Percentiles rank a stretch among this genome's conserved stretches.
Evolutionary conservation across 1,140 invertebrate genomes (phyloP).

Genomic region (Diploscapter pachys): DNA sequence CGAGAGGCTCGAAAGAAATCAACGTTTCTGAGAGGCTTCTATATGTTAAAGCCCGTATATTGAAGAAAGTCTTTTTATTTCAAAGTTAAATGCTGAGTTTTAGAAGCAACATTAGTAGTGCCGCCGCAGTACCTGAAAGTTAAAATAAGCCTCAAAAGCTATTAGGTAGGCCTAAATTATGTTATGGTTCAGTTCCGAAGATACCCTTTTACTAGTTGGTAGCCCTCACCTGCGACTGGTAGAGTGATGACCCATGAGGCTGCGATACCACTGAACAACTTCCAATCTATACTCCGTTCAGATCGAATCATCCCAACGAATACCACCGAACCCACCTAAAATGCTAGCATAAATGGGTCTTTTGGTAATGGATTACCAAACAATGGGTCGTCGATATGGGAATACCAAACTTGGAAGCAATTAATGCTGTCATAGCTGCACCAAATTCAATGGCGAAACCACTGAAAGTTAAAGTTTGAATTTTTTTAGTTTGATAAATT

Average conservation of each 20-base stretch:
- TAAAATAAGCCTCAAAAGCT: too few species aligned
- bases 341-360: neutral
- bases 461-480: conserved; percentile 9
- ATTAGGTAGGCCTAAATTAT: too few species aligned
- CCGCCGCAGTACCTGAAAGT: too few species aligned
- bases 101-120: too few species aligned
- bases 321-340: conserved; percentile 59
- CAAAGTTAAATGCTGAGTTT: too few species aligned
- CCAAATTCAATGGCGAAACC: conserved; percentile 92
- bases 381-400: conserved; percentile 96
- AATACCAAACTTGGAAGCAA: conserved; percentile 89
- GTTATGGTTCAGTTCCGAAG: too few species aligned
- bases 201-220: too few species aligned
- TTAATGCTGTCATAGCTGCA: conserved; percentile 84
- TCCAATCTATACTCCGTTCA: conserved; percentile 68
- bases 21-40: too few species aligned
- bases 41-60: too few species aligned
- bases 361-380: conserved; percentile 69
- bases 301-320: conserved; percentile 40
- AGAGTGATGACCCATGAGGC: conserved; percentile 92
- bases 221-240: conserved; percentile 70
- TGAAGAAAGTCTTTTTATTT: too few species aligned
- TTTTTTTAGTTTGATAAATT: too few species aligned
- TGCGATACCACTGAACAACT: conserved; percentile 76
- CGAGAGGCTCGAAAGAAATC: too few species aligned